These are phyloP conservation scores for Drosophila limbata DNA, from an alignment of 2,888 invertebrate species.

Conservation along the genomic window DNA sequence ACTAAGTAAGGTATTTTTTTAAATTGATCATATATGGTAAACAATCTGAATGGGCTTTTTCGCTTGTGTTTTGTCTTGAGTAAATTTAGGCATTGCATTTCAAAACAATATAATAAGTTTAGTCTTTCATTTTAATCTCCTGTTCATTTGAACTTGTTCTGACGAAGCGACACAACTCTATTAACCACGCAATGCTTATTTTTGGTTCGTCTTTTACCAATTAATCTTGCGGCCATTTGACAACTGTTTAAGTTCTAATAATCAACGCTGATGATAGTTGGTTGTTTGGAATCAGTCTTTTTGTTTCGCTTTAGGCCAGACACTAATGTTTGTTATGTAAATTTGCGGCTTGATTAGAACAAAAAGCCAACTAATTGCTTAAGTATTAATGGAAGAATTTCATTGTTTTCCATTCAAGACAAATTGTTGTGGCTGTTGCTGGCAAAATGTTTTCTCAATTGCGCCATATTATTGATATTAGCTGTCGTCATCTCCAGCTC, in stretches of 20 bases:
- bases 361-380: constrained; percentile 51
- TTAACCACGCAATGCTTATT: constrained; percentile 72
- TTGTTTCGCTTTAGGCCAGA: constrained; percentile 49
- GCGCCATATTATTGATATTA: constrained; percentile 67
- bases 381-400: constrained; percentile 30
- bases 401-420: constrained; percentile 6
- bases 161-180: neutral
- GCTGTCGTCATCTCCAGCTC: constrained; percentile 33
- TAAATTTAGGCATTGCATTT: too few relatives aligned
- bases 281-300: constrained; percentile 33
- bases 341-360: constrained; percentile 50
- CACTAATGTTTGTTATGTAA: constrained; percentile 52
- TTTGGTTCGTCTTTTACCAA: constrained; percentile 63
- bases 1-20: neutral
- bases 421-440: constrained; percentile 22
- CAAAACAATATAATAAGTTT: neutral
- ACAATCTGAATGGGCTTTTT: too few relatives aligned
- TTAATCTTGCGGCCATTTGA: constrained; percentile 68
- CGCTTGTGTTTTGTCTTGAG: too few relatives aligned
- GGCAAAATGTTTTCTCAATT: constrained; percentile 60
- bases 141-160: neutral
- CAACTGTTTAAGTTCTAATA: constrained; percentile 71
- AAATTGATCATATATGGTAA: neutral
- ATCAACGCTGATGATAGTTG: constrained; percentile 50
- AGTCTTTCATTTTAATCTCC: neutral